phyloP scores from a whole-genome alignment of 2,113 vertebrate genomes.

The Ahaetulla prasina region DNA sequence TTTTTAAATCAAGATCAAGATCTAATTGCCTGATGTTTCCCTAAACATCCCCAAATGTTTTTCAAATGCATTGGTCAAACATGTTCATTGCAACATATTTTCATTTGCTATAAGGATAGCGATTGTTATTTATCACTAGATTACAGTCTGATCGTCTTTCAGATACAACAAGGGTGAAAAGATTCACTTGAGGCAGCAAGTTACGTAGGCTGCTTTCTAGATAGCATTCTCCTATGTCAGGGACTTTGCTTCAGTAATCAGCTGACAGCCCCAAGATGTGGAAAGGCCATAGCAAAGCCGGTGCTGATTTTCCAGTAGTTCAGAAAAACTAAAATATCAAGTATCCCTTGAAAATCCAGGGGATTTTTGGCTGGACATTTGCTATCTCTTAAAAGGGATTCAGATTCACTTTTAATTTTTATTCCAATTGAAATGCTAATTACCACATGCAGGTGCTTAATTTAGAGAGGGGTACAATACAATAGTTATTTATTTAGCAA shows the following conservation, averaged over 20 bases:
- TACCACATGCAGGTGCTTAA: background rate
- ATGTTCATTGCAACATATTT: background rate
- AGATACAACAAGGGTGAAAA: background rate
- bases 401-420: background rate
- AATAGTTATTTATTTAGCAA: background rate
- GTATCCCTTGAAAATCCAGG: background rate
- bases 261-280: background rate
- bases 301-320: background rate
- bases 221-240: background rate
- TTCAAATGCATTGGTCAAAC: slow-evolving; percentile 13
- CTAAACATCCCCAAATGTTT: background rate
- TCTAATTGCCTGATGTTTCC: slow-evolving; percentile 4
- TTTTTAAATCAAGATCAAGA: background rate
- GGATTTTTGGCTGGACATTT: background rate
- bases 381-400: background rate
- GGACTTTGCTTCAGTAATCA: background rate
- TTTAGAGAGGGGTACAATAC: background rate
- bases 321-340: background rate
- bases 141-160: slow-evolving; percentile 36
- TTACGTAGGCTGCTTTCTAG: background rate
- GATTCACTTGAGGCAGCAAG: slow-evolving; percentile 30
- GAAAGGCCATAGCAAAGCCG: background rate
- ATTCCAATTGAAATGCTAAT: background rate
- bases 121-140: slow-evolving; percentile 25
- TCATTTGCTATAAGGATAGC: slow-evolving; percentile 21